Base-by-base conservation (phyloP, 2,797 vertebrate species). In the Gastrophryne carolinensis region DNA sequence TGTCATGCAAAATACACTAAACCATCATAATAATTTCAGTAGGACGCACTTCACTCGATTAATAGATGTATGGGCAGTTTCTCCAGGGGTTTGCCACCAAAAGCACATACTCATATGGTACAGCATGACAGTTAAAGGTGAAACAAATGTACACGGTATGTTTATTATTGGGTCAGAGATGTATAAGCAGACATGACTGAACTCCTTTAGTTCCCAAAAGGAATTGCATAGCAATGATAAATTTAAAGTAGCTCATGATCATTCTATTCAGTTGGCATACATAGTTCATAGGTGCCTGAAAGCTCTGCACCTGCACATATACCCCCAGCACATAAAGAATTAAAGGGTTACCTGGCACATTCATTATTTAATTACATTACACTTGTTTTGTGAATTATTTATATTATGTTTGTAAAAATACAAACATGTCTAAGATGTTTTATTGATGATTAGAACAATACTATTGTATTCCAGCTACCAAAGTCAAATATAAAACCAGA, bases 121-220 rank as follows among this genome's bases (percentile, higher is more conserved):
- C 21, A 73, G 71, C 64, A 34, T 64, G 71, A 56, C 47, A 64
- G 35, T 53, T 19, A 49, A 73, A 64, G 71, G 71, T 73, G 61
- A 73, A 63, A 73, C 56, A 41, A 44, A 73, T 63, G 41, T 62
- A 62, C 71, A 27, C 54, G 34, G 30, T 35, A 21, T 64, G 41
- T 54, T 63, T 64, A 63, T 54, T 73, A 64, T 73, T 32, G 60
- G 58, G 71, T 64, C 61, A 73, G 10, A 41, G 58, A 63, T 54
- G 49, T 73, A 73, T 49, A 73, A 63, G 49, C 30, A 60, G 44
- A 26, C 29, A 73, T 64, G 30, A 64, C 30, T 73, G 60, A 73
- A 73, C 35, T 61, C 41, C 60, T 73, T 73, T 73, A 73, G 34
- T 64, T 73, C 60, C 71, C 71, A 73, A 73, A 73, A 73, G 71